Evolutionary conservation across 2,888 invertebrate species (phyloP).

Genomic region (Neria commutata): DNA sequence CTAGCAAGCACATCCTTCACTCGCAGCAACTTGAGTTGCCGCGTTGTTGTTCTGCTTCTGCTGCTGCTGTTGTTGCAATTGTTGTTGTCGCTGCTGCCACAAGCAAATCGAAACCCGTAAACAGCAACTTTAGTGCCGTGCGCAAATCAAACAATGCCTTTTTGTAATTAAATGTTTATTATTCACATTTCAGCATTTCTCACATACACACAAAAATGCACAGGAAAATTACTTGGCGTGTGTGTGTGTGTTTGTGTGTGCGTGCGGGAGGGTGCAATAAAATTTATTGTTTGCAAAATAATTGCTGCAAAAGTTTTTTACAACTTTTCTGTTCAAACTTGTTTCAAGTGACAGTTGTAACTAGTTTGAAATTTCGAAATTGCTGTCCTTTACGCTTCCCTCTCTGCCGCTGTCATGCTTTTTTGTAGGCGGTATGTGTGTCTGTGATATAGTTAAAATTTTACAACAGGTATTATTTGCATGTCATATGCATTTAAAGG

Average conservation of each 20-base stretch:
- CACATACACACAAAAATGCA: background rate
- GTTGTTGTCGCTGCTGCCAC: background rate
- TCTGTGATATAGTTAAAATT: background rate
- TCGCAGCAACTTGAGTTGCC: background rate
- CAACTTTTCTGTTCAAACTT: background rate
- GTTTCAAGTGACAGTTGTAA: background rate
- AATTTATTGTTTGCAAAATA: constrained; percentile 23
- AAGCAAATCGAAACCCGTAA: background rate
- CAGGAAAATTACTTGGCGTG: background rate
- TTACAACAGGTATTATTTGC: constrained; percentile 2
- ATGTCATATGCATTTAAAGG: background rate
- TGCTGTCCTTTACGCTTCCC: too few relatives aligned
- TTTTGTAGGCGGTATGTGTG: background rate
- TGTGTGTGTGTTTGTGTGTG: background rate
- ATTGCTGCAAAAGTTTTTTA: constrained; percentile 15
- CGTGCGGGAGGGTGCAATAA: background rate
- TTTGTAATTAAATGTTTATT: constrained; percentile 24
- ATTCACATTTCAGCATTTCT: constrained; percentile 18
- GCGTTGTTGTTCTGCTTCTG: background rate
- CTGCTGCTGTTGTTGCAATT: background rate
- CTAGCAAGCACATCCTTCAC: background rate
- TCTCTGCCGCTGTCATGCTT: too few relatives aligned
- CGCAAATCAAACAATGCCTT: constrained; percentile 19
- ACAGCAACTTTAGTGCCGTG: constrained; percentile 5
- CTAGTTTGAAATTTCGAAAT: background rate